Percentiles rank a stretch among this genome's conserved stretches.
phyloP scores from a whole-genome alignment of 2,888 invertebrate species.

The Drosophila niveifrons region DNA sequence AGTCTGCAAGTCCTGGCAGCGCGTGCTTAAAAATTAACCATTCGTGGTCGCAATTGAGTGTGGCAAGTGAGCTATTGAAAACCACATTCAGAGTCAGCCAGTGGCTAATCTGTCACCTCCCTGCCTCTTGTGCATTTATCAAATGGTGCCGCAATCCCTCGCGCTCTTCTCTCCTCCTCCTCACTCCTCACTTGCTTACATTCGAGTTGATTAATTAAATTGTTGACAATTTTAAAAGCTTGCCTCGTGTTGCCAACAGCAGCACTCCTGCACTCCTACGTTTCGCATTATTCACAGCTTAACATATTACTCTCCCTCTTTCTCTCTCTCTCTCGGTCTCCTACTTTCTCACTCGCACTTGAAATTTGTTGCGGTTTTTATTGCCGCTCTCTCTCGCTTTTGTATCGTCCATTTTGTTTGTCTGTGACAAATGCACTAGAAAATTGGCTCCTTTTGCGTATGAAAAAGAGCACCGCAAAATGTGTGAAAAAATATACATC shows the following conservation, averaged over 20 bases:
- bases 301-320: constrained; percentile 44
- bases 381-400: constrained; percentile 33
- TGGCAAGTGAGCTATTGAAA: constrained; percentile 24
- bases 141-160: constrained; percentile 9
- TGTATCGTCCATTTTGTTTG: constrained; percentile 48
- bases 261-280: constrained; percentile 25
- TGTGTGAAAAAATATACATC: constrained; percentile 32
- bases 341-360: neutral
- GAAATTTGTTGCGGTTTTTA: constrained; percentile 52
- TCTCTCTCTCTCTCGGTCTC: constrained; percentile 1
- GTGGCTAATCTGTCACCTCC: constrained; percentile 43
- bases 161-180: neutral
- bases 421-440: constrained; percentile 69
- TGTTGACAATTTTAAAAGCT: constrained; percentile 81
- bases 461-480: constrained; percentile 23
- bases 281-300: constrained; percentile 73
- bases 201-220: constrained; percentile 76
- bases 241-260: constrained; percentile 20
- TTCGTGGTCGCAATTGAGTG: constrained; percentile 64
- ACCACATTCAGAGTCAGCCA: constrained; percentile 43
- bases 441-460: constrained; percentile 63
- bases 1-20: constrained; percentile 7
- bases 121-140: constrained; percentile 37
- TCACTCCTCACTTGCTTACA: constrained; percentile 6
- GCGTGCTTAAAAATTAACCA: constrained; percentile 57